These are phyloP conservation scores for Chaetorhynchus papuensis DNA, from an alignment of 2,113 vertebrate genomes.

Conservation along the genomic window DNA sequence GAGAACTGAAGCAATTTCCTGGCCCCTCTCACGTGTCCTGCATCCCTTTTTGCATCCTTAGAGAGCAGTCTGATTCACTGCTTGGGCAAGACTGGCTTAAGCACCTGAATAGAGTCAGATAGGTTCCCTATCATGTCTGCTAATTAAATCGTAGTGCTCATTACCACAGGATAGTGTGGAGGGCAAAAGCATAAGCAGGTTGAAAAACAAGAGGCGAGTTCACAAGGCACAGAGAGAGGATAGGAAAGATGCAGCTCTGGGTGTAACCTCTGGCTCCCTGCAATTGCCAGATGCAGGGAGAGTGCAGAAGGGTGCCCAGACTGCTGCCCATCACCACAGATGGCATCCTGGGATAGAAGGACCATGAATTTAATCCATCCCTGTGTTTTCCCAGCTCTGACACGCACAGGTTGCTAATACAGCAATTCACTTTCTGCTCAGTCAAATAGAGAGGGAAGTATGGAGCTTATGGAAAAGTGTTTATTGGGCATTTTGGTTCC, in stretches of 20 bases:
- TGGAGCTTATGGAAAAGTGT: background rate
- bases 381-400: background rate
- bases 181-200: background rate
- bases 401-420: background rate
- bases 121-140: background rate
- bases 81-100: background rate
- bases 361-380: background rate
- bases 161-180: conserved; percentile 5
- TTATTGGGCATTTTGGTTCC: background rate
- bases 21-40: background rate
- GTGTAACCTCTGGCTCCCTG: background rate
- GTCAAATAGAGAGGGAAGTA: background rate
- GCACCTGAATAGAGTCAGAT: background rate
- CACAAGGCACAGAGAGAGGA: background rate
- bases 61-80: background rate
- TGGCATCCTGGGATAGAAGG: background rate
- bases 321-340: background rate
- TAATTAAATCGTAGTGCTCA: conserved; percentile 22
- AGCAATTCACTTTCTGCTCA: background rate
- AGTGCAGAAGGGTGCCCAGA: background rate
- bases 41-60: background rate
- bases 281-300: background rate
- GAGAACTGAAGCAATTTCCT: conserved; percentile 3
- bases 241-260: background rate
- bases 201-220: background rate